Conservation (phyloP, 2,797 vertebrate genomes). For the Gallinago solitaria region DNA sequence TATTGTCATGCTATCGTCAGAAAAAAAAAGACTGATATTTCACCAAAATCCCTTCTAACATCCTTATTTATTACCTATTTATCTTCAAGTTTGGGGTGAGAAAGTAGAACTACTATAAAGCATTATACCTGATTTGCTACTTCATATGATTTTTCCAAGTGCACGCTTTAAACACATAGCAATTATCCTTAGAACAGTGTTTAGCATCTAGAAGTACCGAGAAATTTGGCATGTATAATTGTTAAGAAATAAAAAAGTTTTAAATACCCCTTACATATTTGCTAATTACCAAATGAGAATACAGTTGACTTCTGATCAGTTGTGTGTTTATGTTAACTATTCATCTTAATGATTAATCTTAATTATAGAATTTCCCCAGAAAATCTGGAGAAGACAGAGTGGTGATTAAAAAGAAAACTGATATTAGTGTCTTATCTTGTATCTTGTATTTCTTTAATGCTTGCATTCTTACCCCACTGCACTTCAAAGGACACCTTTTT, state of each 20-base stretch:
- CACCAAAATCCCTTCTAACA: background rate
- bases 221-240: fast-evolving
- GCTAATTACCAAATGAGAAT: background rate
- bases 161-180: background rate
- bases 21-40: background rate
- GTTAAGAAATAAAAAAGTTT: background rate
- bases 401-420: background rate
- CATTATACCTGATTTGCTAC: background rate
- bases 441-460: background rate
- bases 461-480: background rate
- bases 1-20: background rate
- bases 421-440: background rate
- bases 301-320: background rate
- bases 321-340: background rate
- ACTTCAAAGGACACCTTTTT: background rate
- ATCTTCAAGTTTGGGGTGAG: background rate
- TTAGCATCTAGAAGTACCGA: background rate
- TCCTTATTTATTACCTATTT: background rate
- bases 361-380: background rate
- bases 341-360: background rate
- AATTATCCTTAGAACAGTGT: background rate
- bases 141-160: background rate
- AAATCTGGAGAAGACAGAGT: background rate
- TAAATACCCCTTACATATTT: background rate
- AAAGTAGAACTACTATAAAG: background rate